These are phyloP conservation scores for Dolichotis patagonum DNA, from an alignment of 2,113 vertebrate genomes.

Conservation along the genomic window DNA sequence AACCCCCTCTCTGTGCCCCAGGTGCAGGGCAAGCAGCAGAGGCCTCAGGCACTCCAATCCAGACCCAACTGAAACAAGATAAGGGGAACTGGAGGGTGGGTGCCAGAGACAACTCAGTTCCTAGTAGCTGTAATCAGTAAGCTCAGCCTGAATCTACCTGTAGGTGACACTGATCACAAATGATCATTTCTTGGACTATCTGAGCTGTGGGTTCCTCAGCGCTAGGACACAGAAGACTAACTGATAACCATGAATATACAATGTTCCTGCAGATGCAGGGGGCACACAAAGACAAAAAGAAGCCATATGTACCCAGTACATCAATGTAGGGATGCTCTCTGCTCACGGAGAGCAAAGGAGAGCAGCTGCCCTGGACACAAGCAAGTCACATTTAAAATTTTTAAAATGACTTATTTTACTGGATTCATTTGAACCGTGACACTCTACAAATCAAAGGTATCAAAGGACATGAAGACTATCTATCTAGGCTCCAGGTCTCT, in stretches of 20 bases:
- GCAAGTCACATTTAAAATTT: not conserved
- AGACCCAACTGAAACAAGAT: not conserved
- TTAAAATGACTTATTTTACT: too few relatives aligned
- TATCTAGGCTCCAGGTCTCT: not conserved
- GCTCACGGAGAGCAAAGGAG: not conserved
- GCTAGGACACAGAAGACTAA: not conserved
- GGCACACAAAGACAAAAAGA: not conserved
- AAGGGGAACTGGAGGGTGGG: too few relatives aligned
- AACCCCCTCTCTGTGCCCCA: not conserved
- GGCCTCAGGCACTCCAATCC: not conserved
- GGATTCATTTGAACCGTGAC: not conserved
- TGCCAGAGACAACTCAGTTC: not conserved
- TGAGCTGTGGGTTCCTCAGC: not conserved
- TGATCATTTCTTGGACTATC: not conserved
- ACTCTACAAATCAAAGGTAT: not conserved
- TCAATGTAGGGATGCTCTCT: not conserved
- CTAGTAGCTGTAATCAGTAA: not conserved
- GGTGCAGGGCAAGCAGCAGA: not conserved
- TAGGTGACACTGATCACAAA: not conserved
- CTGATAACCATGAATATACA: not conserved
- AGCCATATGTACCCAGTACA: fast-evolving
- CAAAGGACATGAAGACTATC: not conserved
- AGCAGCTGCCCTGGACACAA: not conserved
- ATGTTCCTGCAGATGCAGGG: not conserved
- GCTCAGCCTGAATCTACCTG: not conserved